phyloP scores from a whole-genome alignment of 2,113 vertebrate species.

The Lota lota region DNA sequence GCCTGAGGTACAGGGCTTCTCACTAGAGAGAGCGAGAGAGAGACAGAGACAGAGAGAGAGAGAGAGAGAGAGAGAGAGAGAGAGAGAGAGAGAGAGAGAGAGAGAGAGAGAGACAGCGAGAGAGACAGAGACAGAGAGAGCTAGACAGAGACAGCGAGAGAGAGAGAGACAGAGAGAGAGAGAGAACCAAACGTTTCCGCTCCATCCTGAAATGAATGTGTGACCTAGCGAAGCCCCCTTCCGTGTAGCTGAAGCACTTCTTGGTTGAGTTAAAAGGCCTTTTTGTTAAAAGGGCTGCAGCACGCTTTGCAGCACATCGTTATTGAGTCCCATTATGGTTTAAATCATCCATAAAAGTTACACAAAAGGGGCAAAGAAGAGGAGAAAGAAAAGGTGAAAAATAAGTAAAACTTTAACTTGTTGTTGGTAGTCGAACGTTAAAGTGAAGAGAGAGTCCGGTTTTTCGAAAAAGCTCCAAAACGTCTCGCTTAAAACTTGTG shows the following conservation, averaged over 20 bases:
- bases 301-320: slow-evolving; percentile 39
- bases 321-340: slow-evolving; percentile 46
- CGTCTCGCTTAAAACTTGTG: slow-evolving; percentile 16
- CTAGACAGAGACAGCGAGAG: slow-evolving; percentile 21
- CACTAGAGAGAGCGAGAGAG: slow-evolving; percentile 32
- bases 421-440: no score
- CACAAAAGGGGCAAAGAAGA: slow-evolving; percentile 35
- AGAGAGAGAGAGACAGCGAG: no score
- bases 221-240: slow-evolving; percentile 40
- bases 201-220: slow-evolving; percentile 63
- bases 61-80: no score
- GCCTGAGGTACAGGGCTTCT: slow-evolving; percentile 36
- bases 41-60: slow-evolving; percentile 4
- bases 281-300: slow-evolving; percentile 57
- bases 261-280: slow-evolving; percentile 55
- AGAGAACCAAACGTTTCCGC: slow-evolving; percentile 39
- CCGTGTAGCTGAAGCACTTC: slow-evolving; percentile 46
- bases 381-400: slow-evolving; percentile 6
- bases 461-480: not conserved
- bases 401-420: no score
- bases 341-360: slow-evolving; percentile 40
- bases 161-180: no score
- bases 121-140: no score
- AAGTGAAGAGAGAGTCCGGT: no score
- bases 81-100: no score